Percentiles rank a stretch among this genome's conserved stretches.
These are phyloP conservation scores for Synergus japonicus DNA, from an alignment of 2,888 invertebrate species.

Conservation along the genomic window DNA sequence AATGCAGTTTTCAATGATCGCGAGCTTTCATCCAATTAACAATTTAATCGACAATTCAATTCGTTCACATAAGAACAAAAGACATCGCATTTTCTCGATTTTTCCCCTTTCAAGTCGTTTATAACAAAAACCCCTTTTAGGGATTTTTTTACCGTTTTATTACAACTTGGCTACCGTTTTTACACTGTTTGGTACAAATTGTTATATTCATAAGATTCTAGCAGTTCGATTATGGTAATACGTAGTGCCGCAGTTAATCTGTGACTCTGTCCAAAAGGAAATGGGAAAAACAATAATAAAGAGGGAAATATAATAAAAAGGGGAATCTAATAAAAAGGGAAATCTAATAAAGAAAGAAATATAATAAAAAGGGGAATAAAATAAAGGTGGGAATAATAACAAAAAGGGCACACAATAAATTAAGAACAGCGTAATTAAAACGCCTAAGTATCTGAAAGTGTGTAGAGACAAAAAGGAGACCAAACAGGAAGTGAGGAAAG, in stretches of 20 bases:
- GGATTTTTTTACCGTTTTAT: background rate
- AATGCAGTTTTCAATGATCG: slow-evolving; percentile 35
- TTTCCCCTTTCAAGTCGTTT: slow-evolving; percentile 35
- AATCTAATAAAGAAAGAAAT: slow-evolving; percentile 4
- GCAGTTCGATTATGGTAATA: slow-evolving; percentile 34
- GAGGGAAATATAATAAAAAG: slow-evolving; percentile 27
- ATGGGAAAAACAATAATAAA: slow-evolving; percentile 41
- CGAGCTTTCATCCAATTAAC: slow-evolving; percentile 38
- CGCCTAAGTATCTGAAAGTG: slow-evolving; percentile 33
- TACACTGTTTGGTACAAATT: slow-evolving; percentile 42
- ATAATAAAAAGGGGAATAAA: slow-evolving; percentile 15
- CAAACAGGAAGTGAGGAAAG: slow-evolving; percentile 26
- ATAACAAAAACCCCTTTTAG: slow-evolving; percentile 28
- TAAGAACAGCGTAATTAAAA: slow-evolving; percentile 21
- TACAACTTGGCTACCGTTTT: slow-evolving; percentile 6
- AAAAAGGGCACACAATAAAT: slow-evolving; percentile 33
- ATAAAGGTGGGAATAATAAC: slow-evolving; percentile 9
- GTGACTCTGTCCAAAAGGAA: slow-evolving; percentile 27
- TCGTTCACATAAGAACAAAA: slow-evolving; percentile 13
- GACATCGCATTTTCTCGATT: slow-evolving; percentile 24
- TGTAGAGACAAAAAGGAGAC: slow-evolving; percentile 23
- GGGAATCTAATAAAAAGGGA: background rate
- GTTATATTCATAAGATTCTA: slow-evolving; percentile 40
- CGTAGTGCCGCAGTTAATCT: slow-evolving; percentile 23
- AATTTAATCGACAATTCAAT: slow-evolving; percentile 32